phyloP scores from a whole-genome alignment of 2,888 invertebrate genomes.

The Schizotus pectinicornis region DNA sequence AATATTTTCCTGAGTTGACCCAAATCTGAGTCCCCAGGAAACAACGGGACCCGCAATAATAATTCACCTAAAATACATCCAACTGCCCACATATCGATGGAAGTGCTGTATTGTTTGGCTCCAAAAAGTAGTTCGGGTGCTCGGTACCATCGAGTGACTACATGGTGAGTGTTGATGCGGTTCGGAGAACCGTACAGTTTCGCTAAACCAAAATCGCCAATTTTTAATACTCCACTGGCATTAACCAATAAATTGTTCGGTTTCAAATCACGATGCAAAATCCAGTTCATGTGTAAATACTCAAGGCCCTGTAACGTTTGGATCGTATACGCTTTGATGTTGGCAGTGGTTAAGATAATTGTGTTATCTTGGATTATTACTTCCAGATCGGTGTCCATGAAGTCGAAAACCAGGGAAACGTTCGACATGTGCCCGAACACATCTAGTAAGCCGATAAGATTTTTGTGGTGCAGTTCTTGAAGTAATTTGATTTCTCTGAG shows the following conservation, averaged over 20 bases:
- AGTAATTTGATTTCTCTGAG: slow-evolving; percentile 96
- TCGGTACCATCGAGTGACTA: slow-evolving; percentile 93
- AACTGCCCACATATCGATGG: slow-evolving; percentile 98
- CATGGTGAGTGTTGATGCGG: slow-evolving; percentile 96
- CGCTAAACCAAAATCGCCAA: slow-evolving; percentile 99
- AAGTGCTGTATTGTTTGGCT: slow-evolving; percentile 91
- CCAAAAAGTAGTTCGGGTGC: slow-evolving; percentile 95
- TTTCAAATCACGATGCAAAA: slow-evolving; percentile 97
- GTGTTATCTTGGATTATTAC: slow-evolving; percentile 87
- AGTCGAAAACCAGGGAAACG: slow-evolving; percentile 98
- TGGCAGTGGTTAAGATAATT: slow-evolving; percentile 87
- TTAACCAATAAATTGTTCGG: slow-evolving; percentile 98
- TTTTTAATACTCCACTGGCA: slow-evolving; percentile 89
- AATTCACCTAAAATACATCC: slow-evolving; percentile 98
- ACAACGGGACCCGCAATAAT: slow-evolving; percentile 86
- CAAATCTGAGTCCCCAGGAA: slow-evolving; percentile 96
- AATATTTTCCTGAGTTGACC: slow-evolving; percentile 97
- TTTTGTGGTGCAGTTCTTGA: slow-evolving; percentile 93
- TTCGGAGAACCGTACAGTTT: slow-evolving; percentile 97
- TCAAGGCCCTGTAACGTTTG: slow-evolving; percentile 95
- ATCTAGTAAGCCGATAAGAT: slow-evolving; percentile 92
- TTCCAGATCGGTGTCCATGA: slow-evolving; percentile 99
- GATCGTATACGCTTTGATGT: slow-evolving; percentile 94
- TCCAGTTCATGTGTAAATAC: slow-evolving; percentile 95
- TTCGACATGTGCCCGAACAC: slow-evolving; percentile 99